These are phyloP conservation scores for Caenorhabditis virilis DNA, from an alignment of 2,888 invertebrate species.

Conservation along the genomic window DNA sequence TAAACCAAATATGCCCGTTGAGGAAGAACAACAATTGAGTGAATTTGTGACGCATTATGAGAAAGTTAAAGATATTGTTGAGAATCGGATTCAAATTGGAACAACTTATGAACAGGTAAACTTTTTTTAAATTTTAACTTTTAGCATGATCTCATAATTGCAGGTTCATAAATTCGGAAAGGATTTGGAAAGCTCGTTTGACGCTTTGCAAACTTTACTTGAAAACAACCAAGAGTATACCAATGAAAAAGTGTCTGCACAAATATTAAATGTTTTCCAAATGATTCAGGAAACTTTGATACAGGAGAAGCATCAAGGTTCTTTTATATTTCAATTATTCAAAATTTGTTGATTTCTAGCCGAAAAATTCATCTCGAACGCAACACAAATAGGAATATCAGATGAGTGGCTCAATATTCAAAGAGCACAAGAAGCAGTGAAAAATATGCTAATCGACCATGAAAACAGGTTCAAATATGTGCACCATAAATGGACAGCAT, in stretches of 20 bases:
- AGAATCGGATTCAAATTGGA: slow-evolving; percentile 60
- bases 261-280: slow-evolving; percentile 63
- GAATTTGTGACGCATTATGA: slow-evolving; percentile 52
- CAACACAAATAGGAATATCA: slow-evolving; percentile 39
- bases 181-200: slow-evolving; percentile 60
- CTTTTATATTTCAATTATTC: not conserved
- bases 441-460: slow-evolving; percentile 54
- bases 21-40: slow-evolving; percentile 31
- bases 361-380: slow-evolving; percentile 57
- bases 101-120: slow-evolving; percentile 60
- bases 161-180: slow-evolving; percentile 60
- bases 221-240: slow-evolving; percentile 53
- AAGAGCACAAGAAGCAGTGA: slow-evolving; percentile 52
- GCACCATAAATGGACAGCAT: slow-evolving; percentile 56
- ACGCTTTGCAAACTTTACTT: slow-evolving; percentile 55
- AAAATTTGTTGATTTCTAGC: slow-evolving; percentile 29
- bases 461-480: slow-evolving; percentile 55
- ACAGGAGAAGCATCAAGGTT: slow-evolving; percentile 63
- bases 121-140: too few relatives aligned
- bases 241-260: slow-evolving; percentile 53
- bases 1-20: slow-evolving; percentile 41
- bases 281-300: slow-evolving; percentile 61
- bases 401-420: slow-evolving; percentile 43
- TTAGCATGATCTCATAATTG: too few relatives aligned
- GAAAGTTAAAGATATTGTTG: slow-evolving; percentile 54